phyloP scores from a whole-genome alignment of 1,140 invertebrate species.

The Zaprionus kolodkinae region DNA sequence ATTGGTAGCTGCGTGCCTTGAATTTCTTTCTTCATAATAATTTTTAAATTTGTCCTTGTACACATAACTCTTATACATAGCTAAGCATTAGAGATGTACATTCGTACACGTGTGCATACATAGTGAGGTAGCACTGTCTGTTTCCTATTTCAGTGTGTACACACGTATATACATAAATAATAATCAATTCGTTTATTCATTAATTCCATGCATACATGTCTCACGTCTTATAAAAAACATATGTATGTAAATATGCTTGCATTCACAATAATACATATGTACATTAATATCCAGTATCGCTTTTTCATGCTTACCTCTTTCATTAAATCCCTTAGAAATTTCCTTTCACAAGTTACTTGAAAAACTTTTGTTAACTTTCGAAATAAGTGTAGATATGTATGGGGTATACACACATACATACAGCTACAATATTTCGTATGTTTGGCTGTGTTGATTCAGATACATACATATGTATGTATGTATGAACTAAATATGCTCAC shows the following conservation, averaged over 20 bases:
- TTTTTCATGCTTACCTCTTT: slow-evolving; percentile 62
- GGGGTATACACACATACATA: slow-evolving; percentile 13
- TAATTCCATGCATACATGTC: too few relatives aligned
- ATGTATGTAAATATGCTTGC: neutral
- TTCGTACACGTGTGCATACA: neutral
- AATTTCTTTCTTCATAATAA: neutral
- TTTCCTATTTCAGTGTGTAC: neutral
- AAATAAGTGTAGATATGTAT: slow-evolving; percentile 31
- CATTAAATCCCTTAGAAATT: slow-evolving; percentile 64
- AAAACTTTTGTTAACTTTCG: slow-evolving; percentile 50
- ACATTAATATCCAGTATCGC: neutral
- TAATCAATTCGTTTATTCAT: neutral
- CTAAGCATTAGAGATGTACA: neutral
- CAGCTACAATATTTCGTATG: slow-evolving; percentile 11
- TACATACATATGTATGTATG: slow-evolving; percentile 20
- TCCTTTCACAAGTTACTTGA: slow-evolving; percentile 58
- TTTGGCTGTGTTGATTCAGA: slow-evolving; percentile 13
- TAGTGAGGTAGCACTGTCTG: too few relatives aligned
- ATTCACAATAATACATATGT: neutral
- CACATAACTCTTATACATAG: neutral
- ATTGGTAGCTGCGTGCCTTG: slow-evolving; percentile 13
- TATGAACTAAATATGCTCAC: slow-evolving; percentile 12
- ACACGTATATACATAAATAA: neutral
- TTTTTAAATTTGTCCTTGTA: slow-evolving; percentile 29
- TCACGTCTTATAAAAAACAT: neutral